Base-by-base conservation (phyloP, 1,140 invertebrate species). In the Ceratina japonica region DNA sequence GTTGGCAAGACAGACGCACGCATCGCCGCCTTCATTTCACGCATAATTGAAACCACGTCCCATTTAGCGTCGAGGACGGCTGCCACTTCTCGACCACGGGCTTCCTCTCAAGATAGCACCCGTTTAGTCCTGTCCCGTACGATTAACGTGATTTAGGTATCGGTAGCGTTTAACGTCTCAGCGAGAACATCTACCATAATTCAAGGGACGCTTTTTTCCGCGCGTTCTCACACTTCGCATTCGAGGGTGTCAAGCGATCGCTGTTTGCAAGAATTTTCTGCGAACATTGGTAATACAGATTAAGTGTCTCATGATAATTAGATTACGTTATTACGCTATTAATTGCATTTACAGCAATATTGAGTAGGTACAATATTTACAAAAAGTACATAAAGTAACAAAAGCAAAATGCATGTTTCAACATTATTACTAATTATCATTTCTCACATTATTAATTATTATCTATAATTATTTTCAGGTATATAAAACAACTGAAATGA, bases 1-100 rank as follows among this genome's bases (percentile, higher is more conserved):
- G 75, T 71, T 27, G 71, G 61, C 56, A 52, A 73, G 56, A 44
- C 51, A 49, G 52, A 61, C 27, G 62, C 78, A 86, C 76, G 84
- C 82, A 82, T 87, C 75, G 85, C 61, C 75, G 85, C 84, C 76
- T 87, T 87, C 85, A 86, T 86, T 86, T 86, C 85, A 86, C 85
- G 85, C 85, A 77, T 84, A 86, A 86, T 86, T 79, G 79, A 77
- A 84, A 83, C 20, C 85, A 83, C 74, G 85, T 86, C 85, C 85
- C 85, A 79, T 86, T 86, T 87, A 83, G 70, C 71, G 75, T 62
- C 81, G 81, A 73, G 78, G 85, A 83, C 73, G 80, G 20, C 71
- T 65, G 58, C 75, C 70, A 54, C 56, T 82, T 68, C 75, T 75
- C 83, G 62, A 24, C 64, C 61, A 58, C 37, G 79, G 70, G 44